These are phyloP conservation scores for Onthophagus sagittarius DNA, from an alignment of 2,888 invertebrate genomes.

Conservation along the genomic window DNA sequence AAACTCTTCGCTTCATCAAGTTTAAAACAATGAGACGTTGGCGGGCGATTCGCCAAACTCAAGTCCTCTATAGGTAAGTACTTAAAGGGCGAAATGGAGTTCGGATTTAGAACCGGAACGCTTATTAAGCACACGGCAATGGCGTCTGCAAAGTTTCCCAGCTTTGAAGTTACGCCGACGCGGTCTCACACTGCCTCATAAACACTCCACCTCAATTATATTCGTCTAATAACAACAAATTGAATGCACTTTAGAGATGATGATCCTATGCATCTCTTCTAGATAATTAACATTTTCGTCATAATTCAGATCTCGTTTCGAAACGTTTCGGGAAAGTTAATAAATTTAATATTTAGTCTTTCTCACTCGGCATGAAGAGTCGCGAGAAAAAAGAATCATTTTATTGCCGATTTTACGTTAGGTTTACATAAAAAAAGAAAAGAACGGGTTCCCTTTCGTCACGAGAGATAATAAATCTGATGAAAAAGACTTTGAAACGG, in stretches of 20 bases:
- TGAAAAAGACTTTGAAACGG: conserved; percentile 28
- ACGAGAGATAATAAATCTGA: conserved; percentile 37
- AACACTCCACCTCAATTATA: neutral
- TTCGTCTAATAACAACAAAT: neutral
- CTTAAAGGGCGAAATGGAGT: neutral
- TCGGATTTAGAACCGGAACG: neutral
- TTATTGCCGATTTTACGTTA: conserved; percentile 35
- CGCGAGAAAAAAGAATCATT: conserved; percentile 29
- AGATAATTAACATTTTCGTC: neutral
- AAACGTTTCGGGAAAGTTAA: too few species aligned
- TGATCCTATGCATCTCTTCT: neutral
- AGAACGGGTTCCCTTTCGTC: conserved; percentile 39
- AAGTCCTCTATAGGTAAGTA: neutral
- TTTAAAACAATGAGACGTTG: neutral
- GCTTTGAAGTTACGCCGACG: neutral
- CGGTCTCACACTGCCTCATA: neutral
- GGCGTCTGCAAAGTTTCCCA: neutral
- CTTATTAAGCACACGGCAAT: neutral
- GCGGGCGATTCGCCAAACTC: neutral
- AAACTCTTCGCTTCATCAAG: too few species aligned
- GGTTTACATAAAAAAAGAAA: conserved; percentile 28
- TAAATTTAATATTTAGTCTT: neutral
- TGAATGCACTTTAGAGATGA: neutral
- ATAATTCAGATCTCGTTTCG: too few species aligned
- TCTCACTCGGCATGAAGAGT: neutral